Evolutionary conservation across 2,888 invertebrate genomes (phyloP), one percentile per base, ranked within the genome.

Genomic region (Psylliodes chrysocephalus): DNA sequence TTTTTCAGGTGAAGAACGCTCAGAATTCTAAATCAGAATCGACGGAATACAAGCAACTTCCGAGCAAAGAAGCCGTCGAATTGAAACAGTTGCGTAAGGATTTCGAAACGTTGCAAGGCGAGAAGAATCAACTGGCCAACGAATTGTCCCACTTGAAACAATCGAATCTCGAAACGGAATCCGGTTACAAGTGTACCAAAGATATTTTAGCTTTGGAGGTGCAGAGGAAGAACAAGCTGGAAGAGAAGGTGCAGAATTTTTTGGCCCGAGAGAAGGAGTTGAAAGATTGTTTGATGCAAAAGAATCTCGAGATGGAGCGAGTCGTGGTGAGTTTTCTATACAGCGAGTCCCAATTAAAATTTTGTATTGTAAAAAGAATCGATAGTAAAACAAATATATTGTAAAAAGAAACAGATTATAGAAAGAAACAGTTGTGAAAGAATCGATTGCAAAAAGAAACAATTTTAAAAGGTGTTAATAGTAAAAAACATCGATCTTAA

Each of bases 41-140:
- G 1, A 81, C 80, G 0, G 79, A 81, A 64, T 82, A 80, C 64
- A 79, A 78, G 64, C 70, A 74, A 1, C 63, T 78, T 17, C 80
- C 79, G 0, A 72, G 69, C 18, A 67, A 71, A 30, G 77, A 78
- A 15, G 40, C 69, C 3, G 65, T 73, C 25, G 77, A 78, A 47
- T 10, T 78, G 19, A 63, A 64, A 6, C 70, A 66, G 19, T 60
- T 80, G 12, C 68, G 70, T 35, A 67, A 66, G 2, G 76, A 81
- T 17, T 22, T 77, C 1, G 64, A 70, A 2, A 22, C 38, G 7
- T 30, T 78, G 12, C 66, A 65, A 12, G 70, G 72, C 2, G 75
- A 78, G 60, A 75, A 77, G 18, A 60, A 53, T 14, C 60, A 70
- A 35, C 44, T 79, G 17, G 64, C 67, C 38, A 60, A 53, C 2